A percentile compares a stretch with the other conserved stretches of the same genome.
Conservation (phyloP, 2,113 vertebrate species). For the Sorex fumeus region DNA sequence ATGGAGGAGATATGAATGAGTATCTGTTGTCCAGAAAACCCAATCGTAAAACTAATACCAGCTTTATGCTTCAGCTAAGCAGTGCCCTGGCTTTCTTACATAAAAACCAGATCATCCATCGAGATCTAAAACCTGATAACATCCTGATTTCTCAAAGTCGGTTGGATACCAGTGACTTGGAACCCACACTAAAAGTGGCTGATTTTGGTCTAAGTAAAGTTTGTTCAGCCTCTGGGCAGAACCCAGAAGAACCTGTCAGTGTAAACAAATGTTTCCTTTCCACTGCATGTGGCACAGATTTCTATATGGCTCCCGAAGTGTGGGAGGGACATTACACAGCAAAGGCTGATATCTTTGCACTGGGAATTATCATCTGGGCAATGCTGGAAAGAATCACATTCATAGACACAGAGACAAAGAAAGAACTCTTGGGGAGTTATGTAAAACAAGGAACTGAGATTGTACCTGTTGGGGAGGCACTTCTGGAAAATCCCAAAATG, state of each 20-base stretch:
- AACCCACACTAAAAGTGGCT: constrained; percentile 97
- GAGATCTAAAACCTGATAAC: constrained; percentile 98
- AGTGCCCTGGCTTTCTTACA: constrained; percentile 98
- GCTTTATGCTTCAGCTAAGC: constrained; percentile 99
- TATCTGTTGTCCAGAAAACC: constrained; percentile 97
- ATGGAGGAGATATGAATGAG: constrained; percentile 98
- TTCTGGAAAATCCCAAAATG: constrained; percentile 98
- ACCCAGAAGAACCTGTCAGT: constrained; percentile 95
- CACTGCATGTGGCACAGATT: constrained; percentile 97
- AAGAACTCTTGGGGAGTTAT: constrained; percentile 96
- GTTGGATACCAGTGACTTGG: constrained; percentile 88
- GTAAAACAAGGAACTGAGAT: constrained; percentile 95
- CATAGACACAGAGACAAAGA: constrained; percentile 96
- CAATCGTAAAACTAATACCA: constrained; percentile 97
- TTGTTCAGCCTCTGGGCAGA: constrained; percentile 94
- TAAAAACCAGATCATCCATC: constrained; percentile 98
- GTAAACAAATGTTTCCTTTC: constrained; percentile 98
- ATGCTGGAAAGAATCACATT: constrained; percentile 99
- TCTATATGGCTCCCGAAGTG: constrained; percentile 99
- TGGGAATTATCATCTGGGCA: constrained; percentile 98
- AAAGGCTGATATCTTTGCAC: constrained; percentile 98
- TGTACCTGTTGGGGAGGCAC: constrained; percentile 96
- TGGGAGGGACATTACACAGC: constrained; percentile 99
- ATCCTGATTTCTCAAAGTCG: constrained; percentile 95
- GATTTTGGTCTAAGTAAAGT: constrained; percentile 99